Evolutionary conservation across 2,888 invertebrate species (phyloP), one percentile per base, ranked within the genome.

Genomic region (Cephalotes varians): DNA sequence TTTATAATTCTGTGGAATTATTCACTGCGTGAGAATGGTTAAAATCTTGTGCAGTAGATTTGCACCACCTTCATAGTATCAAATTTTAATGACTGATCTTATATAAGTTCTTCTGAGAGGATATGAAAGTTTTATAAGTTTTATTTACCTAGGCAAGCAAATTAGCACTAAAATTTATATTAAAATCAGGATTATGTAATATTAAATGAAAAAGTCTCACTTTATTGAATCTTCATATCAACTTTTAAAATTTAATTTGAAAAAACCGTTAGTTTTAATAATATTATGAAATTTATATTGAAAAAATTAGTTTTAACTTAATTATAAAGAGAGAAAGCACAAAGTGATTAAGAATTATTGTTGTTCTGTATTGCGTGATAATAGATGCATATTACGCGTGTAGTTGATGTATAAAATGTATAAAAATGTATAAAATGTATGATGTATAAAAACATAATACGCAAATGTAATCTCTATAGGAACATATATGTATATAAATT

Each of bases 61-160:
- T 64, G 25, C 31, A 6, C 47, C 62, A 62, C 31, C 44, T 60
- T 62, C 62, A 18, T 21, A 18, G 12, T 21, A 62, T 73, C 60
- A 62, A 74, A 74, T 62, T 34, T 74, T 62, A 74, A 62, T 74
- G 31, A 34, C 34, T 34, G 34, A 74, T 64, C 71, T 54, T 54
- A 54, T 21, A 10, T 47, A 21, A 44, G 31, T 31, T 60, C 37
- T 28, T n/a, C 60, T 60, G 31, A 44, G 31, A 10, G 18, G 9
- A 15, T 34, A 34, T 73, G n/a, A 37, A 44, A 72, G n/a, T 54
- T 72, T 72, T 54, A 49, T 18, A 71, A 28, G 15, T 21, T 31
- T 49, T 69, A 69, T 69, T n/a, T 31, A 49, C 18, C 6, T 28
- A 40, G 12, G 18, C 40, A 40, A 34, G 58, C 21, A 58, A 60